Percentiles rank a stretch among this genome's conserved stretches.
These are phyloP conservation scores for Neolamprologus caudopunctatus DNA, from an alignment of 2,113 vertebrate species.

Conservation along the genomic window DNA sequence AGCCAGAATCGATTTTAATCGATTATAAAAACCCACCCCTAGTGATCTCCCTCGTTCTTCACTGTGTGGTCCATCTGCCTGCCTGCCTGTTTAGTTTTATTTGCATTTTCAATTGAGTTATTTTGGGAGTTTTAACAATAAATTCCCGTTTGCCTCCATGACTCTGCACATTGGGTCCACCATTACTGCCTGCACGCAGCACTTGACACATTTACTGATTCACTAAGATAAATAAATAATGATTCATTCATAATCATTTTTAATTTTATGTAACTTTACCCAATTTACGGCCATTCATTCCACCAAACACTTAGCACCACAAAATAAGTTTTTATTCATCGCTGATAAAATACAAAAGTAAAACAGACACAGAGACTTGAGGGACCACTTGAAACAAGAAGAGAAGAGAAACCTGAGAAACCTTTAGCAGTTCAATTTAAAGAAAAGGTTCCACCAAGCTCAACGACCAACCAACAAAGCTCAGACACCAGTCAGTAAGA, in stretches of 20 bases:
- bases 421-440: background rate
- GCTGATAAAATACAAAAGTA: background rate
- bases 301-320: background rate
- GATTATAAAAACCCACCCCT: no score
- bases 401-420: background rate
- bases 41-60: background rate
- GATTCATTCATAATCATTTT: background rate
- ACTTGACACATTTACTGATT: background rate
- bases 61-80: background rate
- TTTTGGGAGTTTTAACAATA: background rate
- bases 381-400: background rate
- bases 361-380: background rate
- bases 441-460: background rate
- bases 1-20: no score
- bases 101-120: background rate
- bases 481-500: background rate
- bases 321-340: background rate
- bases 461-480: background rate
- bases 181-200: background rate
- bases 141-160: background rate
- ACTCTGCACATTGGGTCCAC: background rate
- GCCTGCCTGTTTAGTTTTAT: background rate
- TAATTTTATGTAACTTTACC: background rate
- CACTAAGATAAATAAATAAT: background rate
- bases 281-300: background rate